Evolutionary conservation across 2,888 invertebrate species (phyloP), one percentile per base, ranked within the genome.

Genomic region (Watsonalla cultraria): DNA sequence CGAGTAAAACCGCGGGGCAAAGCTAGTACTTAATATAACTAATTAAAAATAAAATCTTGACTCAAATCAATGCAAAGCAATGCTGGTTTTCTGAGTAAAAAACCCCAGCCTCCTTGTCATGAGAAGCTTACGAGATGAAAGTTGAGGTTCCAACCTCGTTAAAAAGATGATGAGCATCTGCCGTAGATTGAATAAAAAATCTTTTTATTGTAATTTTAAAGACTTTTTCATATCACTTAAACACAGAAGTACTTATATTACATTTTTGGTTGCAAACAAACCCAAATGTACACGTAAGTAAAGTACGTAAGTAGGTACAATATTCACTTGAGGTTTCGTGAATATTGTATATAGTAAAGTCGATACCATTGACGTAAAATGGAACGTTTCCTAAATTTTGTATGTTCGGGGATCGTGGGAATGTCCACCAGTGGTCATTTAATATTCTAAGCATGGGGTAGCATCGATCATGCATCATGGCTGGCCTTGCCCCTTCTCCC

Each of bases 391-490:
- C 55, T 57, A 52, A 57, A 51, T 51, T 15, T 45, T 47, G 42
- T 39, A 46, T 42, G 14, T 33, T 8, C 14, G 46, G 42, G 46
- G 15, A 49, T n/a, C 61, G 68, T 68, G 68, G 58, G 65, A 68
- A 66, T 56, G 57, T 46, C 58, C 62, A 61, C 53, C 51, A 35
- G 57, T 52, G 51, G 52, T 54, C 63, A 75, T 75, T 77, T 74
- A 60, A 61, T 68, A 77, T 73, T 74, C 76, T 69, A 59, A 61
- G 58, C 55, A 51, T 60, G 51, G 61, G 61, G 57, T 57, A 61
- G 65, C 72, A 80, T 80, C 78, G 81, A 79, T 81, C 80, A 77
- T 72, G 70, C 74, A 76, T 69, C 68, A 77, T 70, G 64, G 51
- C 51, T 63, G 74, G 70, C 74, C 74, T 76, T 76, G 66, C 55